Percentiles rank a stretch among this genome's conserved stretches.
phyloP scores from a whole-genome alignment of 2,113 vertebrate genomes.

The Atrichornis clamosus region DNA sequence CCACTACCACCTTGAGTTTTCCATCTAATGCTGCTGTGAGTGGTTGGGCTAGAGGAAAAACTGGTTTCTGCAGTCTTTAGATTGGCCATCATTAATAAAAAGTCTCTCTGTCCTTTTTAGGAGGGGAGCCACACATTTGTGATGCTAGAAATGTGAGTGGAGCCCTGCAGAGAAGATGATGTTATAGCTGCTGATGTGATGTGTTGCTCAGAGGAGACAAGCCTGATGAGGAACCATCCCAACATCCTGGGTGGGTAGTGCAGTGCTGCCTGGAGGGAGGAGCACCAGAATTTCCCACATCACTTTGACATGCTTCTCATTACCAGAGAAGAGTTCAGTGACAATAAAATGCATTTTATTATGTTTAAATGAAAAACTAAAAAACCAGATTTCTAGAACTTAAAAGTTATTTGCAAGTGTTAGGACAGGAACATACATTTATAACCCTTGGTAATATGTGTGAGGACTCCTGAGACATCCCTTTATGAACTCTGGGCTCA shows the following conservation, averaged over 20 bases:
- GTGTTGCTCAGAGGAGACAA: not conserved
- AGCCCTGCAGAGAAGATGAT: not conserved
- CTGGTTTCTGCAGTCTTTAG: not conserved
- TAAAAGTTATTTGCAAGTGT: not conserved
- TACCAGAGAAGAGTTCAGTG: not conserved
- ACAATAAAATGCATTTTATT: not conserved
- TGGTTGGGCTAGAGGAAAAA: not conserved
- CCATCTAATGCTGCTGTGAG: not conserved
- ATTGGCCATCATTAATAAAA: not conserved
- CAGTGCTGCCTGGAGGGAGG: not conserved
- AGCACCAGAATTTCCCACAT: not conserved
- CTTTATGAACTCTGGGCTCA: not conserved
- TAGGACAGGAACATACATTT: not conserved
- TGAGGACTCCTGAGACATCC: not conserved
- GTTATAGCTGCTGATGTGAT: rapidly evolving
- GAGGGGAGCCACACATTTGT: not conserved
- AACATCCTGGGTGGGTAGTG: not conserved
- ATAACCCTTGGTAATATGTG: not conserved
- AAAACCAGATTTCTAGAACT: not conserved
- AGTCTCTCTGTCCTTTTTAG: not conserved
- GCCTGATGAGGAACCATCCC: not conserved
- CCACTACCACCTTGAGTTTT: not conserved
- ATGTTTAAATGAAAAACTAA: not conserved
- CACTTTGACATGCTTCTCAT: not conserved
- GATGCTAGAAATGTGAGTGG: not conserved